Evolutionary conservation across 2,797 vertebrate genomes (phyloP), one percentile per base, ranked within the genome.

Genomic region (Hapalemur alaotrensis): DNA sequence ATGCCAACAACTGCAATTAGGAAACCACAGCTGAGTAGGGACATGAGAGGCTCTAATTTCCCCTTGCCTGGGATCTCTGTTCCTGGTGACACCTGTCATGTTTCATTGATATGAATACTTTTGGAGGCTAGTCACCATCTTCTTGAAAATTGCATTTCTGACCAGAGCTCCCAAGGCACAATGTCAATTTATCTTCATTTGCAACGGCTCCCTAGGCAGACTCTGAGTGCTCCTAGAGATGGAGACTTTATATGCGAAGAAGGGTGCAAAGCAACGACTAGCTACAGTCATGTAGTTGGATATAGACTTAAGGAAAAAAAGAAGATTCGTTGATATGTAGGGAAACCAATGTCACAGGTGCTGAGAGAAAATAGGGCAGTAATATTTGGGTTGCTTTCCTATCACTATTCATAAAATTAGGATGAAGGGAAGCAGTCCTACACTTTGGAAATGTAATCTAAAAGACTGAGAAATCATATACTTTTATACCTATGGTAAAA

Each of bases 21-120:
- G 67, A 93, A 93, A 84, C 48, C 91, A 79, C 81, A 94, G 67
- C 97, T 94, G 97, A 97, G 91, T 75, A 81, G 50, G 59, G 89
- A 94, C 94, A 96, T 61, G 89, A 96, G 72, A 83, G 80, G 25
- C 28, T 96, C 88, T 97, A 96, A 98, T 97, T 98, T 97, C 92
- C 76, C 43, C 54, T 91, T 97, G 91, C 96, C 88, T 67, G 15
- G 90, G 65, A 93, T 96, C 86, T 96, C 93, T 97, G 96, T 95
- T 98, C 84, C 92, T 96, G 91, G 90, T 97, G 97, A 96, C 96
- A 98, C 93, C 96, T 96, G 96, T 97, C 98, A 98, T 98, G 97
- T 97, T 95, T 95, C 97, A 98, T 97, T 95, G 96, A 96, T 63
- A 59, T 90, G 92, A 97, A 96, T 91, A 76, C 83, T 95, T 98